These are phyloP conservation scores for Melipona quadrifasciata DNA, from an alignment of 1,140 invertebrate species.

Conservation along the genomic window DNA sequence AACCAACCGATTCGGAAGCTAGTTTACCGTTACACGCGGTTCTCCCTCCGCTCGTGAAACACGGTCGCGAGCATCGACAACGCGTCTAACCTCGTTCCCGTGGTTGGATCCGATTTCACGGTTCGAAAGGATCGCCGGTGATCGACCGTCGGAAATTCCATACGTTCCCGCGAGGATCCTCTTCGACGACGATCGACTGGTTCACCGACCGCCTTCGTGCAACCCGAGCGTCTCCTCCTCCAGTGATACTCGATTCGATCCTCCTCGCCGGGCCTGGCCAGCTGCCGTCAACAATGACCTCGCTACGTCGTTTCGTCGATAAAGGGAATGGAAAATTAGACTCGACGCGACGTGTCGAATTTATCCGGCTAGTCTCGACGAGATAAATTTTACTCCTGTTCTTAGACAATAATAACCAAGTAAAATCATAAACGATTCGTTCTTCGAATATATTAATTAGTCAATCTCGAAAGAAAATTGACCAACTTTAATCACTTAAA, in stretches of 20 bases:
- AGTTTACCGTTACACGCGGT: conserved; percentile 59
- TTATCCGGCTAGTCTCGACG: not conserved
- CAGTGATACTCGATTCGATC: conserved; percentile 46
- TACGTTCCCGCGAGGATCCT: conserved; percentile 65
- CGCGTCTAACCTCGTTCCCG: conserved; percentile 55
- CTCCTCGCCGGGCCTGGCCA: not conserved
- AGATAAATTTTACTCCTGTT: not conserved
- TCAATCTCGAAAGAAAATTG: not conserved
- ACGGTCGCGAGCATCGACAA: conserved; percentile 25
- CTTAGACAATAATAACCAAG: not conserved
- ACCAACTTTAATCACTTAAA: not conserved
- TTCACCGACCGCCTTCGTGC: not conserved
- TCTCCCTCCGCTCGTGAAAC: not conserved
- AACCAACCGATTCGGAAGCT: conserved; percentile 66
- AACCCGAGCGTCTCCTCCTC: conserved; percentile 19
- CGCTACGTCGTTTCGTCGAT: not conserved
- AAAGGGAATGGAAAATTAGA: conserved; percentile 23
- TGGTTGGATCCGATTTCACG: conserved; percentile 67
- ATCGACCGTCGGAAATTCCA: conserved; percentile 65
- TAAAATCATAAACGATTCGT: not conserved
- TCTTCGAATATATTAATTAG: no score
- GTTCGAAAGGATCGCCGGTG: conserved; percentile 58
- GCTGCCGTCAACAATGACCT: conserved; percentile 42
- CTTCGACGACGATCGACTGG: conserved; percentile 21
- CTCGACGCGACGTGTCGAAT: not conserved